Conservation (phyloP, 2,113 vertebrate species). For the Pongo abelii region DNA sequence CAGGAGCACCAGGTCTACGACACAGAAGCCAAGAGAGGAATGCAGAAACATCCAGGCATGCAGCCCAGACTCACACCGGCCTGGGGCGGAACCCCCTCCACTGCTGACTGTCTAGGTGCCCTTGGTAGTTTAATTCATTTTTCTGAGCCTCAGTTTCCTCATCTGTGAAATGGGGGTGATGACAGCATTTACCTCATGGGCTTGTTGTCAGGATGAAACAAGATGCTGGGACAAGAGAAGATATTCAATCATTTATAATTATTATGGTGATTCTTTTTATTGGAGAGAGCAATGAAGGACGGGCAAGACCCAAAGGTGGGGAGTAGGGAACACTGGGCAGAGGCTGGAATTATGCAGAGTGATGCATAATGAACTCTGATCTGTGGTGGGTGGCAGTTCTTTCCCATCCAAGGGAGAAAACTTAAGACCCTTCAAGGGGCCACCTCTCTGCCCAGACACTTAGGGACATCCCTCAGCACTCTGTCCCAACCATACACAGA, state of each 20-base stretch:
- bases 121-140: neutral
- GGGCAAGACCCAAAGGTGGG: neutral
- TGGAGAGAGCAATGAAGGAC: neutral
- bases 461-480: neutral
- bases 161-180: neutral
- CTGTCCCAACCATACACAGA: fast-evolving
- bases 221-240: neutral
- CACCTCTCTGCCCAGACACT: neutral
- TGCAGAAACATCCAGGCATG: fast-evolving
- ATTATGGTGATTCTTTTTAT: neutral
- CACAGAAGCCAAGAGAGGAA: neutral
- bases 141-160: neutral
- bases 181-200: neutral
- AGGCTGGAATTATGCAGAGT: neutral
- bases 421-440: neutral
- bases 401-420: neutral
- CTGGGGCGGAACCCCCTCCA: neutral
- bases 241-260: neutral
- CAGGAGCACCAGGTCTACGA: fast-evolving
- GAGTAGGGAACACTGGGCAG: neutral
- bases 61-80: neutral
- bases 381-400: neutral
- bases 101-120: neutral
- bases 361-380: neutral
- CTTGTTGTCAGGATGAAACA: neutral